Percentiles rank a stretch among this genome's conserved stretches.
Evolutionary conservation across 2,797 vertebrate genomes (phyloP).

Genomic region (Notolepis coatsorum): DNA sequence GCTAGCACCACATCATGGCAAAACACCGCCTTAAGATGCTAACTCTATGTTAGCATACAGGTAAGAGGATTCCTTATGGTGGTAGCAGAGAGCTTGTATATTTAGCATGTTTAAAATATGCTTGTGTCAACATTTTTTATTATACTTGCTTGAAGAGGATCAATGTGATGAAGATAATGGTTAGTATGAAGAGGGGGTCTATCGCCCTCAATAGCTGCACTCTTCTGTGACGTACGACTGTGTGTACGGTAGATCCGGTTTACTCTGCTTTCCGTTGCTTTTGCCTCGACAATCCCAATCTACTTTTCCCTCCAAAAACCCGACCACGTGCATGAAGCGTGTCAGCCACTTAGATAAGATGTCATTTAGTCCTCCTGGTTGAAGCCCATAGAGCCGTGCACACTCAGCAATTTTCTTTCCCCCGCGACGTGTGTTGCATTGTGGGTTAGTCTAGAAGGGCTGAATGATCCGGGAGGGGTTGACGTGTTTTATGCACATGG

Average conservation of each 20-base stretch:
- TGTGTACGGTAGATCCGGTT: constrained; percentile 23
- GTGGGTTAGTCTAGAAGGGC: constrained; percentile 36
- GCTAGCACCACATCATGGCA: constrained; percentile 12
- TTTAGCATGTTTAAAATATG: constrained; percentile 14
- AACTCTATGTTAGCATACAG: constrained; percentile 30
- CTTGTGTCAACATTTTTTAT: too few species aligned
- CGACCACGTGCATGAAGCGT: constrained; percentile 1
- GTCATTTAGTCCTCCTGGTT: constrained; percentile 9
- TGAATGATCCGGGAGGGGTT: constrained; percentile 54
- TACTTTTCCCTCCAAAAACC: constrained; percentile 20
- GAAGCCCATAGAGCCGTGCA: constrained; percentile 46
- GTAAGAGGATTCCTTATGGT: constrained; percentile 8
- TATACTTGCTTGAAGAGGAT: constrained; percentile 19
- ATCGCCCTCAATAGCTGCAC: background rate
- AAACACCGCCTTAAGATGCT: background rate
- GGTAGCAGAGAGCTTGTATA: constrained; percentile 18
- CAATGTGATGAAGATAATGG: constrained; percentile 14
- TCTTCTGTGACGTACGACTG: background rate
- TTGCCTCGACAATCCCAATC: constrained; percentile 5
- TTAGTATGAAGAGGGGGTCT: constrained; percentile 5
- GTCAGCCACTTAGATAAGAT: constrained; percentile 55
- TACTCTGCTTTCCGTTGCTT: constrained; percentile 11
- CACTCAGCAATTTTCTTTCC: background rate
- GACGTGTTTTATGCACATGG: constrained; percentile 25
- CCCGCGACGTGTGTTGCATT: constrained; percentile 36